These are phyloP conservation scores for Ypsolopha scabrella DNA, from an alignment of 2,888 invertebrate species.

Conservation along the genomic window DNA sequence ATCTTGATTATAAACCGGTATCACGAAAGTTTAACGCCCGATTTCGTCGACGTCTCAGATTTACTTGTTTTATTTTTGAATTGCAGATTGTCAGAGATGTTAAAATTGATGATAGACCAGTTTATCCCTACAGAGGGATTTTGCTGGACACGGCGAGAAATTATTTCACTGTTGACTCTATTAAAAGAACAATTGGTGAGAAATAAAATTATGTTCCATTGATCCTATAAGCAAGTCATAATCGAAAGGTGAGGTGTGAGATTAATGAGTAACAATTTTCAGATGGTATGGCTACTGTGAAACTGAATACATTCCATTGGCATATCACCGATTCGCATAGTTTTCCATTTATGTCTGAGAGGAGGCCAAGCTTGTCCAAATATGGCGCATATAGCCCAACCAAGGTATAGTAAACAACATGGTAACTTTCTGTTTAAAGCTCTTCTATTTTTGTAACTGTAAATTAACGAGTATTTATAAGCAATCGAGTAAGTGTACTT, in stretches of 20 bases:
- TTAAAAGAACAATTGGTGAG: slow-evolving; percentile 78
- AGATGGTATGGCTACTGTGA: slow-evolving; percentile 92
- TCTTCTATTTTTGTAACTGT: not conserved
- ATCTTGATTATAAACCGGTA: not conserved
- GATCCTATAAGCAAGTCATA: not conserved
- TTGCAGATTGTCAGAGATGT: slow-evolving; percentile 74
- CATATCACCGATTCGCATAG: slow-evolving; percentile 94
- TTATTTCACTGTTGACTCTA: slow-evolving; percentile 78
- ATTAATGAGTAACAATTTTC: slow-evolving; percentile 6
- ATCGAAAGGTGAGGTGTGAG: not conserved
- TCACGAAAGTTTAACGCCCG: not conserved
- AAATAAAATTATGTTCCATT: not conserved
- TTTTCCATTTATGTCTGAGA: slow-evolving; percentile 86
- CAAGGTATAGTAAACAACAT: slow-evolving; percentile 61
- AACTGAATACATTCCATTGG: slow-evolving; percentile 96
- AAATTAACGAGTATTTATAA: not conserved
- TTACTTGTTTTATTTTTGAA: not conserved
- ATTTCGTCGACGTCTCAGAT: too few species aligned
- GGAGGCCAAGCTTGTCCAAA: slow-evolving; percentile 77
- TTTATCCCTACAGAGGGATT: slow-evolving; percentile 89
- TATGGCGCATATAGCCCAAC: slow-evolving; percentile 84
- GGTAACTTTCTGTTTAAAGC: too few species aligned
- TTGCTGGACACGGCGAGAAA: slow-evolving; percentile 93
- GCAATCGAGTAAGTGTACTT: not conserved
- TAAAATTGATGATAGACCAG: slow-evolving; percentile 80